A percentile compares a stretch with the other conserved stretches of the same genome.
phyloP scores from a whole-genome alignment of 2,888 invertebrate species.

The Patella pellucida region DNA sequence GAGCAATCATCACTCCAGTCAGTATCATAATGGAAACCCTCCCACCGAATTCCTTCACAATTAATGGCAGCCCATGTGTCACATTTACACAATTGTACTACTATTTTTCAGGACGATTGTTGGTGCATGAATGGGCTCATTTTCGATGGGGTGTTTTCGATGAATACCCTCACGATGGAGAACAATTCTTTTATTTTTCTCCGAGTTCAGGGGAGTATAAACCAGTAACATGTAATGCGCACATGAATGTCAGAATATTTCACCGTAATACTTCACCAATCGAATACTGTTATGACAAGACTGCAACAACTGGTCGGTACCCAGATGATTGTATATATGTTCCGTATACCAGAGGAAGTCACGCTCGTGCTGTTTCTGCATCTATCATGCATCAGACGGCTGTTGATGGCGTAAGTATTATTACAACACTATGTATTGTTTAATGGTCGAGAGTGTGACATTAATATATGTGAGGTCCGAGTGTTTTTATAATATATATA shows the following conservation, averaged over 20 bases:
- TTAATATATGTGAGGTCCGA: too few species aligned
- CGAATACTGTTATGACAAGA: background rate
- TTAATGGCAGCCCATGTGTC: too few species aligned
- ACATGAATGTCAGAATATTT: conserved; percentile 39
- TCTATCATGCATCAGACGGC: conserved; percentile 33
- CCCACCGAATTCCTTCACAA: too few species aligned
- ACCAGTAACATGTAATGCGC: conserved; percentile 46
- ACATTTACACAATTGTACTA: too few species aligned
- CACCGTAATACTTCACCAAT: background rate
- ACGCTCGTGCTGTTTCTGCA: conserved; percentile 55
- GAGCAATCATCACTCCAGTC: too few species aligned
- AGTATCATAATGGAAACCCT: too few species aligned
- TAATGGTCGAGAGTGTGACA: too few species aligned
- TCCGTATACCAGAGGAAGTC: conserved; percentile 41
- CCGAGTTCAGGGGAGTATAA: conserved; percentile 43
- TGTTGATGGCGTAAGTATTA: too few species aligned
- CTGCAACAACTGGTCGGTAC: conserved; percentile 39
- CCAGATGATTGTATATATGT: conserved; percentile 49
- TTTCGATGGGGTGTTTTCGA: conserved; percentile 61
- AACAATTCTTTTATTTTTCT: conserved; percentile 55
- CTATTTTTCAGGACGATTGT: conserved; percentile 44
- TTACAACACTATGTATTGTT: too few species aligned
- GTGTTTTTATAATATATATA: too few species aligned
- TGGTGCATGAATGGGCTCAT: conserved; percentile 60
- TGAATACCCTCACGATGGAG: conserved; percentile 52